Percentiles rank a stretch among this genome's conserved stretches.
Conservation (phyloP, 2,888 invertebrate species). For the Netelia inedita region DNA sequence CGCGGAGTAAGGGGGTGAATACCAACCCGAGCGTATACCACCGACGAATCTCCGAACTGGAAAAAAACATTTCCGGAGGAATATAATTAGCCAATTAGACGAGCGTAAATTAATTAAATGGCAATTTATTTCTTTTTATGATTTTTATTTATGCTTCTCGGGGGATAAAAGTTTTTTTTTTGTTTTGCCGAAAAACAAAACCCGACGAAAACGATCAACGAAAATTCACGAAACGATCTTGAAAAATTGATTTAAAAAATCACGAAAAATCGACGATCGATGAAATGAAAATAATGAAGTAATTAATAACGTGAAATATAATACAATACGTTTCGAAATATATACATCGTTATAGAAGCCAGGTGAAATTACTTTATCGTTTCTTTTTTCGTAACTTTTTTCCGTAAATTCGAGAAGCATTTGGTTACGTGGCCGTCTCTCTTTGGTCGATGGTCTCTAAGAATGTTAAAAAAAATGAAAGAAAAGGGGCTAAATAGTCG, state of each 20-base stretch:
- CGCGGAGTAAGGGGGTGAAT: neutral
- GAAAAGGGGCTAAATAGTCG: conserved; percentile 61
- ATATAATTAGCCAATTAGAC: conserved; percentile 60
- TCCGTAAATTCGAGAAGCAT: neutral
- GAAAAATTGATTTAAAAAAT: neutral
- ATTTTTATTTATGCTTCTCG: conserved; percentile 9
- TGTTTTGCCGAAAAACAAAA: no score
- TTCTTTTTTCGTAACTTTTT: neutral
- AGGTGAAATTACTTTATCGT: neutral
- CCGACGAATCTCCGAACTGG: neutral
- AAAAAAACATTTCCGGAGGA: conserved; percentile 23
- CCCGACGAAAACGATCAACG: neutral
- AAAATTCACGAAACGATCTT: no score
- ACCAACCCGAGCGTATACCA: neutral
- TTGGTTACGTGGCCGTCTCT: neutral
- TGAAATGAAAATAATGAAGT: neutral
- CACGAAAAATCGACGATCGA: neutral
- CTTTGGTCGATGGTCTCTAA: neutral
- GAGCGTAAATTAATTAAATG: conserved; percentile 48
- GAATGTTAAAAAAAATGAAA: conserved; percentile 1
- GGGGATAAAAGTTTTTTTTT: neutral
- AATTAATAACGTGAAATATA: no score
- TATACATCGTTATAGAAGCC: neutral
- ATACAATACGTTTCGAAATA: no score
- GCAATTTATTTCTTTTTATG: conserved; percentile 1